These are phyloP conservation scores for Sphaerodactylus townsendi DNA, from an alignment of 2,113 vertebrate genomes.

Conservation along the genomic window DNA sequence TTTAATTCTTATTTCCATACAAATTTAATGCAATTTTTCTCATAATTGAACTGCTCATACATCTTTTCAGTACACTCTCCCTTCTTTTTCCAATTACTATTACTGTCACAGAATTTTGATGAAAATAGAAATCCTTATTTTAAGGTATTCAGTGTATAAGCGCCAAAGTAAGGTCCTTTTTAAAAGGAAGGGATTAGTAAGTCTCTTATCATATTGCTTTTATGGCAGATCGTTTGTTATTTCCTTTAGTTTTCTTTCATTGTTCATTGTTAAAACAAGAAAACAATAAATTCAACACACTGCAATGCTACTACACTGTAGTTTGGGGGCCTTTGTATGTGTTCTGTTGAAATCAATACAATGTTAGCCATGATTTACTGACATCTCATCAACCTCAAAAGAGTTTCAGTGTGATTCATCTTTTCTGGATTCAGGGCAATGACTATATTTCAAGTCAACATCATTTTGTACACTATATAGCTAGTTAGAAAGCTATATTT, in stretches of 20 bases:
- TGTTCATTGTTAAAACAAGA: neutral
- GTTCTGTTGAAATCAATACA: neutral
- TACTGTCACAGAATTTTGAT: neutral
- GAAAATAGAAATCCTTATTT: fast-evolving
- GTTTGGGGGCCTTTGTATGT: too few relatives aligned
- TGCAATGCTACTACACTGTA: neutral
- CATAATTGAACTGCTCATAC: neutral
- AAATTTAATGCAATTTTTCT: too few relatives aligned
- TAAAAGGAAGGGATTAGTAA: neutral
- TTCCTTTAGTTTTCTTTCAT: neutral
- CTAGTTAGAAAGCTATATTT: neutral
- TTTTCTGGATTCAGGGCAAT: neutral
- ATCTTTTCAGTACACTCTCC: neutral
- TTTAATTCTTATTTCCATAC: too few relatives aligned
- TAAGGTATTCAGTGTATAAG: neutral
- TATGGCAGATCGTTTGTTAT: neutral
- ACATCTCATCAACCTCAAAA: neutral
- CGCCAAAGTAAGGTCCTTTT: neutral
- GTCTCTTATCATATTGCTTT: neutral
- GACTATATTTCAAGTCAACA: neutral
- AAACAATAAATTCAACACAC: neutral
- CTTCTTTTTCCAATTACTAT: neutral
- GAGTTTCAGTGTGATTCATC: neutral
- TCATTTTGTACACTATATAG: neutral
- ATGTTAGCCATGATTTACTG: neutral